Evolutionary conservation across 1,140 invertebrate species (phyloP).

Genomic region (Drosophila ercepeae): DNA sequence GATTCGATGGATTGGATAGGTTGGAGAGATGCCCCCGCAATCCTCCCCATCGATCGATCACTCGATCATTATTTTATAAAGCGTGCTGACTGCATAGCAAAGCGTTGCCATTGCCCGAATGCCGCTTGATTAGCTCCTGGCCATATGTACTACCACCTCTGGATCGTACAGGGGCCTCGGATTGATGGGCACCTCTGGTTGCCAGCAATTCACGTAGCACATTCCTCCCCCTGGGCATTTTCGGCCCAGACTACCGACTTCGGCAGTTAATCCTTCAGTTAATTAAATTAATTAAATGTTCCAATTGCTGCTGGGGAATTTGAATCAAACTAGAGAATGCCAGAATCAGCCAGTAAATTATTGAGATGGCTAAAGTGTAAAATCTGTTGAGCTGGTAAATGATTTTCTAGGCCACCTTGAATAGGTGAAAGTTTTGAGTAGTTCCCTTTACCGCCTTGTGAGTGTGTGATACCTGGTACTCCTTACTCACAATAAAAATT

Average conservation of each 20-base stretch:
- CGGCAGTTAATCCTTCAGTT: constrained; percentile 69
- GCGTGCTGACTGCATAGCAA: constrained; percentile 80
- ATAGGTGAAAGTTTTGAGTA: not conserved
- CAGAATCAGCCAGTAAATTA: constrained; percentile 25
- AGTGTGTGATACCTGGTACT: too few relatives aligned
- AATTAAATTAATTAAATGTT: constrained; percentile 80
- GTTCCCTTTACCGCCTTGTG: too few relatives aligned
- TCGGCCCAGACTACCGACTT: constrained; percentile 11
- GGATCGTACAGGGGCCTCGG: not conserved
- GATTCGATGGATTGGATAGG: not conserved
- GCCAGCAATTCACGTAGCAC: constrained; percentile 26
- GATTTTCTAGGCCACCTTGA: not conserved
- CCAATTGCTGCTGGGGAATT: constrained; percentile 59
- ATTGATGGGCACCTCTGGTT: constrained; percentile 48
- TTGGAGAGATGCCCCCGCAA: constrained; percentile 8
- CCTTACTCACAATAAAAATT: too few relatives aligned
- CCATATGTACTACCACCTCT: not conserved
- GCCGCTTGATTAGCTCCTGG: constrained; percentile 68
- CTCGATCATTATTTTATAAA: constrained; percentile 77
- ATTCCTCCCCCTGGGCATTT: constrained; percentile 56
- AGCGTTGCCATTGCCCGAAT: constrained; percentile 72
- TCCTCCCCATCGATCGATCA: not conserved
- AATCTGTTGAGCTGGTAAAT: not conserved
- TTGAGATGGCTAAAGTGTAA: constrained; percentile 43
- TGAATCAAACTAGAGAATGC: constrained; percentile 27